Evolutionary conservation across 2,113 vertebrate genomes (phyloP), one percentile per base, ranked within the genome.

Genomic region (Isichthys henryi): DNA sequence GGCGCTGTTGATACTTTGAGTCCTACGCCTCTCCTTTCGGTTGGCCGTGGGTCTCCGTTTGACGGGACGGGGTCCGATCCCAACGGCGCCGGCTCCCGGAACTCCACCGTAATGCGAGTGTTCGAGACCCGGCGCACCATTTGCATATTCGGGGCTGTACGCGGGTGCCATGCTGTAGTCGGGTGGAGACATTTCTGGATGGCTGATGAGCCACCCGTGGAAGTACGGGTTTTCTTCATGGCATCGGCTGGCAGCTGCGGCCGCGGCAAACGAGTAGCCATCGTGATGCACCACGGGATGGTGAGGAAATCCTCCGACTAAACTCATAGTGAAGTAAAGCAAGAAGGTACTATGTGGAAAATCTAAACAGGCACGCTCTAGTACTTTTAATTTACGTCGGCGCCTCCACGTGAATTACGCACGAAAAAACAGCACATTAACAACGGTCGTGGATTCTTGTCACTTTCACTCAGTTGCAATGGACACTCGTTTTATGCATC

Each of bases 1-100:
- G 92, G 98, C 98, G 94, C 98, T 99, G 95, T 99, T 99, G 95
- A 99, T 99, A 95, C 98, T 99, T 94, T 99, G 97, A 94, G 98
- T 99, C 96, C 98, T 96, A 93, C 98, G 97, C 95, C 98, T 92
- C 94, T 99, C 98, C 93, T 99, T 99, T 87, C 98, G 97, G 95
- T 99, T 99, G 88, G 98, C 98, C 70, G 98, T 99, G 39, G 98
- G 98, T 91, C 98, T 96, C 91, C 98, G 96, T 92, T 99, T 99
- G 92, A 98, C 97, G 93, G 98, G 95, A 88, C 96, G 88, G 93
- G 95, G 86, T 93, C 93, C 94, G 83, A 97, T 95, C 89, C 97
- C 97, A 92, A 96, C 96, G 90, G 96, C 90, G 88, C 96, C 96
- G 90, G 95, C 89, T 19, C 95, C 96, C 7, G 96, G 94, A n/a